Evolutionary conservation across 2,888 invertebrate genomes (phyloP).

Genomic region (Drosophila meridiana): DNA sequence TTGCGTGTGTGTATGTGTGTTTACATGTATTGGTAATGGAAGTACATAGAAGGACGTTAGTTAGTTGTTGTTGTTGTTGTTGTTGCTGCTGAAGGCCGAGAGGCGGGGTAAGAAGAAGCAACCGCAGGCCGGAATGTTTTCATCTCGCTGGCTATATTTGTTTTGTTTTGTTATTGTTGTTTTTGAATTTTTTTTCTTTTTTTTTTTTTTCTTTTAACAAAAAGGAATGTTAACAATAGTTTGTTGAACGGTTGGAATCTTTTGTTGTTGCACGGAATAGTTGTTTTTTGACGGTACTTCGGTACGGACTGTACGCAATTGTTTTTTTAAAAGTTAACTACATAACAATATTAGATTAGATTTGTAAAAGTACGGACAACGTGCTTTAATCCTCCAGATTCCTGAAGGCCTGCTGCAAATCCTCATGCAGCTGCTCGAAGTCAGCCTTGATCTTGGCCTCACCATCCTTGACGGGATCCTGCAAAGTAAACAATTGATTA

Average conservation of each 20-base stretch:
- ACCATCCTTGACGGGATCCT: constrained; percentile 99
- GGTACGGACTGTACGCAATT: constrained; percentile 58
- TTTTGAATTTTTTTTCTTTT: neutral
- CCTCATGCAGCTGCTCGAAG: constrained; percentile 98
- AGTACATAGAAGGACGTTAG: constrained; percentile 79
- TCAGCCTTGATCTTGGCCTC: constrained; percentile 98
- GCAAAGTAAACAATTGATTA: constrained; percentile 25
- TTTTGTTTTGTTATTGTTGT: constrained; percentile 2
- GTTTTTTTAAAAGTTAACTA: constrained; percentile 78
- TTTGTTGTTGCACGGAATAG: constrained; percentile 66
- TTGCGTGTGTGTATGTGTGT: constrained; percentile 16
- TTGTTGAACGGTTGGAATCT: constrained; percentile 58
- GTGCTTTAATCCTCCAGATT: constrained; percentile 96
- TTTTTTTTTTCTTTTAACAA: constrained; percentile 6
- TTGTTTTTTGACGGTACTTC: constrained; percentile 57
- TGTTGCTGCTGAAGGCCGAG: constrained; percentile 29
- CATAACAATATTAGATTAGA: constrained; percentile 80
- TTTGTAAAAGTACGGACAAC: constrained; percentile 77
- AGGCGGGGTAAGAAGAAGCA: constrained; percentile 50
- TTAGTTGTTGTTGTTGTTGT: constrained; percentile 48
- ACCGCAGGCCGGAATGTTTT: constrained; percentile 80
- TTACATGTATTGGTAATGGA: constrained; percentile 53
- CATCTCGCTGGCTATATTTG: constrained; percentile 51
- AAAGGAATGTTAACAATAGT: constrained; percentile 67
- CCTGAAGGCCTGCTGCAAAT: constrained; percentile 98